These are phyloP conservation scores for Echinops telfairi DNA, from an alignment of 2,113 vertebrate genomes.

Conservation along the genomic window DNA sequence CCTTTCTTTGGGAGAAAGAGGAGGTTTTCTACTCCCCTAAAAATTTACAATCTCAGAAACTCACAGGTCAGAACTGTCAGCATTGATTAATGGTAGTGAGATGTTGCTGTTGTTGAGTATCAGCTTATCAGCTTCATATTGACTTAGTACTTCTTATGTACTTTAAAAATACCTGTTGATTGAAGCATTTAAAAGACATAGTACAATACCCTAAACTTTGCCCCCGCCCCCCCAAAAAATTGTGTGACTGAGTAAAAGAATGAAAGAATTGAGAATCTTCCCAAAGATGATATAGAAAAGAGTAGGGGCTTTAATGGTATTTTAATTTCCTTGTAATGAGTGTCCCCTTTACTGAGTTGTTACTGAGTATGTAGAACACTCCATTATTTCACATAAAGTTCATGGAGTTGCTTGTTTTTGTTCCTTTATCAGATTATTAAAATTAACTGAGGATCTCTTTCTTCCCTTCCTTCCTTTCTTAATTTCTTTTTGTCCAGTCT, in stretches of 20 bases:
- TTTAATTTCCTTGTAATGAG: background rate
- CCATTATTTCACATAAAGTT: background rate
- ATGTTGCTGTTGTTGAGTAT: too few species aligned
- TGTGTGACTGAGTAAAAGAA: background rate
- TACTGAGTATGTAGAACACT: background rate
- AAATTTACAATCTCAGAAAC: too few species aligned
- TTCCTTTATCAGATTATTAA: background rate
- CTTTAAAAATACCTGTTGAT: background rate
- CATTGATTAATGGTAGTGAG: too few species aligned
- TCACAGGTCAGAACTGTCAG: too few species aligned
- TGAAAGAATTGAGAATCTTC: background rate
- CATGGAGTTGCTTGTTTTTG: background rate
- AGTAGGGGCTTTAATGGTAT: background rate
- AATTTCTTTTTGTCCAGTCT: too few species aligned
- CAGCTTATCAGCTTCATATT: background rate
- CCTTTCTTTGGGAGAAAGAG: too few species aligned
- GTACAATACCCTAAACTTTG: background rate
- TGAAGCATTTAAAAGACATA: slow-evolving; percentile 1
- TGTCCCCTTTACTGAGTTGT: background rate
- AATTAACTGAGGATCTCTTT: background rate
- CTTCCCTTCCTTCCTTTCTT: background rate
- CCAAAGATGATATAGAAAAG: background rate
- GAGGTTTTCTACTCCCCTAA: too few species aligned
- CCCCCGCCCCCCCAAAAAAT: slow-evolving; percentile 15
- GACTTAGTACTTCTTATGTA: background rate